These are phyloP conservation scores for Plectrocnemia conspersa DNA, from an alignment of 1,140 invertebrate species.

Conservation along the genomic window DNA sequence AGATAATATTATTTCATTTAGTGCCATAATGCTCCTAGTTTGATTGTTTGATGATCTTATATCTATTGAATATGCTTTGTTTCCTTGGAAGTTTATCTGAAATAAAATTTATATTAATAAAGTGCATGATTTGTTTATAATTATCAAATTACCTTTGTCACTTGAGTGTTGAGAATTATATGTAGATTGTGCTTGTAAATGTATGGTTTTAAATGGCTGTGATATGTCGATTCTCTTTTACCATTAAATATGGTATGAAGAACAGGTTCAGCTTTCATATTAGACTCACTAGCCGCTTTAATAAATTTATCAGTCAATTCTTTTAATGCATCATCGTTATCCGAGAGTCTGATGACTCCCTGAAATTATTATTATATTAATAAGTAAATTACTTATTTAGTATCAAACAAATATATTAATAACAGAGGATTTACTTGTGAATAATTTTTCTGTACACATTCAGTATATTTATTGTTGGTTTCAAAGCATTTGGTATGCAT, in stretches of 20 bases:
- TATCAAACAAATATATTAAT: no score
- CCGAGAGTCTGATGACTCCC: constrained; percentile 18
- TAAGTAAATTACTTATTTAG: no score
- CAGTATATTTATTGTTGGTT: no score
- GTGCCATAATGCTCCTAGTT: constrained; percentile 50
- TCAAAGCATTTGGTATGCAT: no score
- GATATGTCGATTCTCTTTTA: constrained; percentile 59
- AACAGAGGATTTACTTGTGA: no score
- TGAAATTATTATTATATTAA: background rate
- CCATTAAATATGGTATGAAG: constrained; percentile 54
- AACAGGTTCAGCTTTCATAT: constrained; percentile 35
- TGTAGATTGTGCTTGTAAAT: constrained; percentile 64
- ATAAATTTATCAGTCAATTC: constrained; percentile 48
- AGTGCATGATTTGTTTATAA: background rate
- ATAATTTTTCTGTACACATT: no score
- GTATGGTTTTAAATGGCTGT: constrained; percentile 64
- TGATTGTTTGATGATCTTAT: constrained; percentile 44
- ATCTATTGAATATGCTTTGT: constrained; percentile 46
- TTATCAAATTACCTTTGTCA: constrained; percentile 36
- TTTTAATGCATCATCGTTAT: constrained; percentile 18
- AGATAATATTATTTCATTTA: constrained; percentile 65
- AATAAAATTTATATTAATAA: constrained; percentile 21
- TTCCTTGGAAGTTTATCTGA: constrained; percentile 39
- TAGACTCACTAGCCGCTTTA: constrained; percentile 40
- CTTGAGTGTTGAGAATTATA: constrained; percentile 63